Evolutionary conservation across 2,113 vertebrate species (phyloP), one percentile per base, ranked within the genome.

Genomic region (Lagopus leucura): DNA sequence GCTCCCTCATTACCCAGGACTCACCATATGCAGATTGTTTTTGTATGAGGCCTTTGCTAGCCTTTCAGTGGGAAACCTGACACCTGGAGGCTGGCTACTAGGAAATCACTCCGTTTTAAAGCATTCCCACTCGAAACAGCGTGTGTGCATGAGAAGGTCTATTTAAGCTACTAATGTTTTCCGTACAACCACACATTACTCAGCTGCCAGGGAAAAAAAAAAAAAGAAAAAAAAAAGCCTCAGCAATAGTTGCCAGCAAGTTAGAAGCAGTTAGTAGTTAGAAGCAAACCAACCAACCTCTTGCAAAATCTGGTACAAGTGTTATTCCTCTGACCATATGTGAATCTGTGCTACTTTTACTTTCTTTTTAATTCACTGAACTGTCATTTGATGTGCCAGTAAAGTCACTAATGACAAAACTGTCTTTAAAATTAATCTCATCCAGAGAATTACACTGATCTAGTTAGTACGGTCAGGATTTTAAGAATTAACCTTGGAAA

Each of bases 11-110:
- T 77, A 88, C 66, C 40, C 65, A 24, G 80, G 82, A 69, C 60
- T 86, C 63, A 80, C 36, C 82, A 83, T 80, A 65, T 27, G 36
- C 93, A 90, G 92, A 91, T 40, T 58, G 79, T 93, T 96, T 94
- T 89, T 74, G 32, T 21, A 8, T 3, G 79, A 94, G 61, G 88
- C 47, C 76, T 86, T 28, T 19, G 47, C 92, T 76, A 2, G 3
- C 72, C 38, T 67, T 73, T 66, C 79, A 4, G 6, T 6, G 9
- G 90, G 97, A 97, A 97, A 97, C 50, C 80, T 4, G 94, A 97
- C 90, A 91, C 96, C 77, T 91, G 74, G 36, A n/a, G 73, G 81
- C 84, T 89, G 92, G 42, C 94, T 96, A 74, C 54, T 30, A 79
- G 93, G 89, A 92, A 94, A 95, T 86, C 66, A 2, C 73, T 91